phyloP scores from a whole-genome alignment of 2,888 invertebrate species.

The Polietes domitor region DNA sequence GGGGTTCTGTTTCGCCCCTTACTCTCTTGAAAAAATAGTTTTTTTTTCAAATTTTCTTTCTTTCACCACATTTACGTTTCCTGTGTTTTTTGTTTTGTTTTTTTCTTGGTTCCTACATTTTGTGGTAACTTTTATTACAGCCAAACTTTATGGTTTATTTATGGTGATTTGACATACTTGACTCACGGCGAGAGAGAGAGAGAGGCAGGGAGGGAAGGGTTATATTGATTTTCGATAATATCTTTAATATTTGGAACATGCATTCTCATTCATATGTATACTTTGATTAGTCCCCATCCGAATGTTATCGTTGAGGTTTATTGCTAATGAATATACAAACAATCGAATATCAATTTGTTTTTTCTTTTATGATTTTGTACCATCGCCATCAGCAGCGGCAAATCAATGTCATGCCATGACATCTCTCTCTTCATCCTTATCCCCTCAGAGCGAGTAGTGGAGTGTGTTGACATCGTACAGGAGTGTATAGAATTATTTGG shows the following conservation, averaged over 20 bases:
- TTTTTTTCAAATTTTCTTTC: not conserved
- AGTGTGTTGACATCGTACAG: no score
- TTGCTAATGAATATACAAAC: not conserved
- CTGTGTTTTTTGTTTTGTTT: not conserved
- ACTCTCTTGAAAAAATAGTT: not conserved
- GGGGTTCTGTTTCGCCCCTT: not conserved
- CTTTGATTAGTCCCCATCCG: not conserved
- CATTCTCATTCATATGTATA: no score
- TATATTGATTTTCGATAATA: not conserved
- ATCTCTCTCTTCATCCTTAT: not conserved
- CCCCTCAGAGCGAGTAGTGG: no score
- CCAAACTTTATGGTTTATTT: not conserved
- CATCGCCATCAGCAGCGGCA: not conserved
- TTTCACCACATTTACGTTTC: not conserved
- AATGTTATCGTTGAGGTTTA: not conserved
- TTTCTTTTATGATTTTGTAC: conserved; percentile 34
- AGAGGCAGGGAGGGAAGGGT: not conserved
- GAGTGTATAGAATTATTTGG: no score
- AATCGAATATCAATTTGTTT: conserved; percentile 14
- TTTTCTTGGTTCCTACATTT: not conserved
- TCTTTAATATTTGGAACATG: not conserved
- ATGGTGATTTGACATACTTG: not conserved
- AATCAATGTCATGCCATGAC: not conserved
- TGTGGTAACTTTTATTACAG: not conserved
- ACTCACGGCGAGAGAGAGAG: no score